phyloP scores from a whole-genome alignment of 2,113 vertebrate species.

The Tricholaema leucomelas region DNA sequence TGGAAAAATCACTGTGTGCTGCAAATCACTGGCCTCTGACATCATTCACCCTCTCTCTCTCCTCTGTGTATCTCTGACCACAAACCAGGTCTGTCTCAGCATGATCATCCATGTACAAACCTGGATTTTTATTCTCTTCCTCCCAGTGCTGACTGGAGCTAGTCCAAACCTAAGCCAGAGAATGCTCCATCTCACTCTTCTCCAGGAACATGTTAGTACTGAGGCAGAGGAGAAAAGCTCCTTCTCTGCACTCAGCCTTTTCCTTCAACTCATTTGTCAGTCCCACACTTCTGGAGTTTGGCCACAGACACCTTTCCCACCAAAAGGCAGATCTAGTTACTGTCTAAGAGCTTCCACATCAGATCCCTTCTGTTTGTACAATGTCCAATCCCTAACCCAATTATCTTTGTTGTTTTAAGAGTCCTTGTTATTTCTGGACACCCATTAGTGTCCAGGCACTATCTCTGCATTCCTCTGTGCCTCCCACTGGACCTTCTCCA shows the following conservation, averaged over 20 bases:
- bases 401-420: background rate
- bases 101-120: background rate
- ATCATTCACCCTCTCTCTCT: background rate
- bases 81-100: background rate
- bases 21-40: rapidly evolving
- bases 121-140: background rate
- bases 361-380: background rate
- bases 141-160: background rate
- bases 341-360: background rate
- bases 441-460: background rate
- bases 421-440: background rate
- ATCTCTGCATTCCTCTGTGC: background rate
- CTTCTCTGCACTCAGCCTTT: background rate
- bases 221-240: background rate
- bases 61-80: background rate
- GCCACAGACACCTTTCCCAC: background rate
- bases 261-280: background rate
- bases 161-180: background rate
- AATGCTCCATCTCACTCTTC: background rate
- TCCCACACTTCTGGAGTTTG: background rate
- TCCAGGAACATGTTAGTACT: background rate
- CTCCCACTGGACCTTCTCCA: background rate
- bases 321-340: background rate
- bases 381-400: background rate
- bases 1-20: background rate